These are phyloP conservation scores for Carollia perspicillata DNA, from an alignment of 2,113 vertebrate species.

Conservation along the genomic window DNA sequence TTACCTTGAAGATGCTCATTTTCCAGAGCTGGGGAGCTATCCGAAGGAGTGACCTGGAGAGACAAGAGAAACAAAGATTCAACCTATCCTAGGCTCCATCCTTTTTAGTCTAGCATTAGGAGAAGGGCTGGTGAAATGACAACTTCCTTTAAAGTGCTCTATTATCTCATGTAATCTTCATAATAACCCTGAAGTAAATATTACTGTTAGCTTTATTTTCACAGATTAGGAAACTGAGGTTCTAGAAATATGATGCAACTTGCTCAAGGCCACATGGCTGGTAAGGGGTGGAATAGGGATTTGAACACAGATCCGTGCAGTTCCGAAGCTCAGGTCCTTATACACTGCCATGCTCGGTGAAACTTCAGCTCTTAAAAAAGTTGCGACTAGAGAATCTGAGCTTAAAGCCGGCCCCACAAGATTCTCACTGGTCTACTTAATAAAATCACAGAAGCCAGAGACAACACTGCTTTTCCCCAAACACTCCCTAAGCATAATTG, in stretches of 20 bases:
- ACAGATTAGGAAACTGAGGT: conserved; percentile 26
- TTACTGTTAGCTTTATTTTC: conserved; percentile 36
- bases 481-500: background rate
- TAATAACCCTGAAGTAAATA: conserved; percentile 1
- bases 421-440: conserved; percentile 8
- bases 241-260: background rate
- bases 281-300: background rate
- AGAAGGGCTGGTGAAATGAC: background rate
- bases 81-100: background rate
- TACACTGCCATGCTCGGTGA: background rate
- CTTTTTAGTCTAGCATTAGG: background rate
- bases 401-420: background rate
- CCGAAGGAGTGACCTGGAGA: conserved; percentile 70
- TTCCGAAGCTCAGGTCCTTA: conserved; percentile 20
- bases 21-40: conserved; percentile 64
- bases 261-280: background rate
- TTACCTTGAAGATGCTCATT: conserved; percentile 68
- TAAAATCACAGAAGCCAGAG: conserved; percentile 16
- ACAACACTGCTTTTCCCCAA: background rate
- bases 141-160: background rate
- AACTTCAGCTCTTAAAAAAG: conserved; percentile 29
- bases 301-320: background rate
- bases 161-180: background rate
- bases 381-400: conserved; percentile 13
- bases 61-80: conserved; percentile 44